A percentile compares a stretch with the other conserved stretches of the same genome.
These are phyloP conservation scores for Pogonus chalceus DNA, from an alignment of 1,140 invertebrate species.

Conservation along the genomic window DNA sequence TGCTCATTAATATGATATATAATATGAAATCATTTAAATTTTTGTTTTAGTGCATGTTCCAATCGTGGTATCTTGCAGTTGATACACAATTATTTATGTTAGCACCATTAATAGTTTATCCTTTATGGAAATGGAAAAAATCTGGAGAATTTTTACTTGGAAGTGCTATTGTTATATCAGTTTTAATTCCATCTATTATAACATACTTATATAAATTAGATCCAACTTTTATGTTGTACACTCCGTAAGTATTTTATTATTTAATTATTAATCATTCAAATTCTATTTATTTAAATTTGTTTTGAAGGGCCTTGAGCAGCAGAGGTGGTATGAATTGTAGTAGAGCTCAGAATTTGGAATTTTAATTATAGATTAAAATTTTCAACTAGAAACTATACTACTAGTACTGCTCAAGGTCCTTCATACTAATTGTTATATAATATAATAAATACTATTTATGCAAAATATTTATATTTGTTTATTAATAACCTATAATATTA, in stretches of 20 bases:
- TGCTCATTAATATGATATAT: not conserved
- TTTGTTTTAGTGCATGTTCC: constrained; percentile 80
- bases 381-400: too few species aligned
- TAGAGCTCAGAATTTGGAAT: too few species aligned
- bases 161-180: constrained; percentile 40
- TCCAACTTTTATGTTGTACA: constrained; percentile 53
- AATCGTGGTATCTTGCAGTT: constrained; percentile 83
- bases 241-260: constrained; percentile 50
- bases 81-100: constrained; percentile 79
- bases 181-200: constrained; percentile 49
- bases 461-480: too few species aligned
- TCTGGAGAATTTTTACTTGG: constrained; percentile 46
- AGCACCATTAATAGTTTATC: constrained; percentile 63
- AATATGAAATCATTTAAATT: constrained; percentile 11
- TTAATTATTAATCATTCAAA: not conserved
- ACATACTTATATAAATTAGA: constrained; percentile 49
- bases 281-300: constrained; percentile 15
- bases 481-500: too few species aligned
- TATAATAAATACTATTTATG: too few species aligned
- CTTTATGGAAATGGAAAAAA: constrained; percentile 52
- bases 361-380: too few species aligned
- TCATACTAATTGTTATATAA: too few species aligned
- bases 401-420: too few species aligned
- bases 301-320: too few species aligned
- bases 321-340: too few species aligned